These are phyloP conservation scores for Caenorhabditis afra DNA, from an alignment of 2,888 invertebrate species.

Conservation along the genomic window DNA sequence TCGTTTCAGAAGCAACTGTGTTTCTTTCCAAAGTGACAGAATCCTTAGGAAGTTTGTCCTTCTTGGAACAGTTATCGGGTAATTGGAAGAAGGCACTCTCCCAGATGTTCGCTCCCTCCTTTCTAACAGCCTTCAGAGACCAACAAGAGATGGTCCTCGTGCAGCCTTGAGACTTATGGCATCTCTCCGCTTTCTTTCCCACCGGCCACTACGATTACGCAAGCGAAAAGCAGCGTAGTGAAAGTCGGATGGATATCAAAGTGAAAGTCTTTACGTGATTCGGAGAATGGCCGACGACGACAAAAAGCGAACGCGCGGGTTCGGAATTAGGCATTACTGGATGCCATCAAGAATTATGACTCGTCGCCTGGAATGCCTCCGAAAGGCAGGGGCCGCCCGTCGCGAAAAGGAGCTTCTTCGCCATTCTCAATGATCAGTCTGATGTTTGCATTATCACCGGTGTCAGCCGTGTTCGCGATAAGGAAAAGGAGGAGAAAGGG, in stretches of 20 bases:
- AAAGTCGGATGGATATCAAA: slow-evolving; percentile 56
- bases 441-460: not conserved
- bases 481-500: slow-evolving; percentile 15
- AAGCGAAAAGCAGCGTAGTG: slow-evolving; percentile 45
- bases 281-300: slow-evolving; percentile 32
- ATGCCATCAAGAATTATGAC: slow-evolving; percentile 59
- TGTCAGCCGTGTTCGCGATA: slow-evolving; percentile 8
- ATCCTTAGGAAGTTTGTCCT: not conserved
- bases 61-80: too few species aligned
- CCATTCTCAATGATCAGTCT: not conserved
- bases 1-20: too few species aligned
- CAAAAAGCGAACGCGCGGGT: slow-evolving; percentile 49
- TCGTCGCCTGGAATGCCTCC: too few species aligned
- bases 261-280: slow-evolving; percentile 54
- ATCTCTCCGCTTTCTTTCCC: slow-evolving; percentile 28
- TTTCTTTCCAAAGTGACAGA: too few species aligned
- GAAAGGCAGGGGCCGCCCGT: not conserved
- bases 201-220: slow-evolving; percentile 57
- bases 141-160: slow-evolving; percentile 17
- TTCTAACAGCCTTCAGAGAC: not conserved
- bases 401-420: not conserved
- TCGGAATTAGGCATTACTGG: slow-evolving; percentile 46
- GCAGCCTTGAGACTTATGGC: slow-evolving; percentile 28
- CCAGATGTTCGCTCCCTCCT: not conserved
- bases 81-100: too few species aligned